phyloP scores from a whole-genome alignment of 1,140 invertebrate genomes.

The Ptiloglossa arizonensis region DNA sequence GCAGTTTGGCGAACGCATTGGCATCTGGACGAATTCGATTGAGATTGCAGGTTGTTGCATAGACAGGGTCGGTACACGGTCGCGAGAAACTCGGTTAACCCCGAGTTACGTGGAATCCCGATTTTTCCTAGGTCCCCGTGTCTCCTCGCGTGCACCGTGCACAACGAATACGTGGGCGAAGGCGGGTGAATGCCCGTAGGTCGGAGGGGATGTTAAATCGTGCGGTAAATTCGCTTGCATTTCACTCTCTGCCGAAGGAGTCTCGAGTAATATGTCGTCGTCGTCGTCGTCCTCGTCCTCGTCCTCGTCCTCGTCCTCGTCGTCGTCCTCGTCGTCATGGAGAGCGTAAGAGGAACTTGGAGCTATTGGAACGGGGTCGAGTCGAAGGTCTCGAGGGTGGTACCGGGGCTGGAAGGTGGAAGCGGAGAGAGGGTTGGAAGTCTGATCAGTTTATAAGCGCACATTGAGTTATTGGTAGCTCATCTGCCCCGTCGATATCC shows the following conservation, averaged over 20 bases:
- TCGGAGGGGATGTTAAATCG: conserved; percentile 73
- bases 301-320: too few relatives aligned
- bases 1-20: not conserved
- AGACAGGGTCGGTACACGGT: conserved; percentile 34
- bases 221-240: conserved; percentile 74
- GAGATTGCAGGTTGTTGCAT: conserved; percentile 51
- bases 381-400: conserved; percentile 55
- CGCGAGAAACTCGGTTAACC: conserved; percentile 66
- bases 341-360: conserved; percentile 61
- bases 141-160: conserved; percentile 20
- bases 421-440: conserved; percentile 61
- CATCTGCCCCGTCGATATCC: conserved; percentile 77
- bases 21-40: conserved; percentile 40
- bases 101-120: conserved; percentile 61
- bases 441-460: conserved; percentile 79
- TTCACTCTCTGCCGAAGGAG: conserved; percentile 68
- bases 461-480: conserved; percentile 80
- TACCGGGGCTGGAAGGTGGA: conserved; percentile 30
- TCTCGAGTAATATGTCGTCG: conserved; percentile 72
- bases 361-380: conserved; percentile 74
- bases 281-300: conserved; percentile 50
- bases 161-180: conserved; percentile 51
- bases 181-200: conserved; percentile 66
- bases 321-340: conserved; percentile 64
- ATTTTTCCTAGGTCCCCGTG: conserved; percentile 45